These are phyloP conservation scores for Metallyticus violacea DNA, from an alignment of 2,888 invertebrate species.

Conservation along the genomic window DNA sequence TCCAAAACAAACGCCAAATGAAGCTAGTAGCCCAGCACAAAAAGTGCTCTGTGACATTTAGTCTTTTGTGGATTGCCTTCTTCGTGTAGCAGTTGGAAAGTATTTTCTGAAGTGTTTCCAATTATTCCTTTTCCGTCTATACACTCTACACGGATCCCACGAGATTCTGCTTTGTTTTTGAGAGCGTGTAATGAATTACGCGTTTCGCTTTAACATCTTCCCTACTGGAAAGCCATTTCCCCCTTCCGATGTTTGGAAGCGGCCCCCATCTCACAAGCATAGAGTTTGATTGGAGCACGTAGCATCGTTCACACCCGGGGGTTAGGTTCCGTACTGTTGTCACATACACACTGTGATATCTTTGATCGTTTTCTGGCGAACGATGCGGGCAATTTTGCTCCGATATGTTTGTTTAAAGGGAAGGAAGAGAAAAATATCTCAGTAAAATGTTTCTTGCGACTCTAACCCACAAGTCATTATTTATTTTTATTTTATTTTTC, in stretches of 20 bases:
- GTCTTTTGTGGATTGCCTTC: background rate
- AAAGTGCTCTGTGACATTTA: no score
- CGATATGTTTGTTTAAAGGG: background rate
- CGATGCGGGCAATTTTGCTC: background rate
- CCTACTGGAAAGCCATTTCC: background rate
- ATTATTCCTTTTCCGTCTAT: background rate
- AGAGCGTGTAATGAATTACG: background rate
- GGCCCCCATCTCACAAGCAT: background rate
- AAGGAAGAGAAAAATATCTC: no score
- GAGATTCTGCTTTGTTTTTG: background rate
- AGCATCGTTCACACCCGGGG: background rate
- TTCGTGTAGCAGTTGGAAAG: no score
- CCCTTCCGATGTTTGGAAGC: background rate
- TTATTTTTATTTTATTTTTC: background rate
- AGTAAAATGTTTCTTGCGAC: background rate
- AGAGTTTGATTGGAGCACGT: background rate
- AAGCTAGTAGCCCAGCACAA: no score
- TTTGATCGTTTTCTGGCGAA: background rate
- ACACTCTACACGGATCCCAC: background rate
- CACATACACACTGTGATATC: background rate
- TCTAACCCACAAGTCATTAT: background rate
- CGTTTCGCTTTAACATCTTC: background rate
- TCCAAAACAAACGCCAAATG: no score
- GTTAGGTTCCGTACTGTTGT: background rate
- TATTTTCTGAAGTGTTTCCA: background rate